These are phyloP conservation scores for Eciton burchellii DNA, from an alignment of 1,140 invertebrate genomes.

Conservation along the genomic window DNA sequence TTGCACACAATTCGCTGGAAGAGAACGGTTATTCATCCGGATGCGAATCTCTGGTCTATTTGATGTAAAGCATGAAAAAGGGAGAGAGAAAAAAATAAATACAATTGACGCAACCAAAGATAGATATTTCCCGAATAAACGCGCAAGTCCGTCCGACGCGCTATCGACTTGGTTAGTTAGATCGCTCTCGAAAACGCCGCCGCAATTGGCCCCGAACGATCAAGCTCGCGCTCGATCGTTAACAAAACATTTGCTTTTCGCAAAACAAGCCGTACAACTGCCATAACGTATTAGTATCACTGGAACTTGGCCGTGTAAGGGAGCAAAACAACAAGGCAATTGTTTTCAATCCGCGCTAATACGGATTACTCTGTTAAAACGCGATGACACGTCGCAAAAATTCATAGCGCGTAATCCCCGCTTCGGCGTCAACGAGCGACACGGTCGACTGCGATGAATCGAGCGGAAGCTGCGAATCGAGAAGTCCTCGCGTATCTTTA, in stretches of 20 bases:
- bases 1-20: neutral
- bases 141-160: neutral
- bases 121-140: constrained; percentile 21
- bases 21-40: constrained; percentile 4
- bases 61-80: neutral
- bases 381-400: neutral
- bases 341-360: constrained; percentile 27
- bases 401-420: neutral
- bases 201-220: constrained; percentile 10
- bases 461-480: no score
- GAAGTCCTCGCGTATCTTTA: no score
- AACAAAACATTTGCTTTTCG: constrained; percentile 43
- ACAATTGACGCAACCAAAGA: neutral
- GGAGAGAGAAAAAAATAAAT: constrained; percentile 11
- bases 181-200: constrained; percentile 32
- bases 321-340: constrained; percentile 6
- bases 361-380: constrained; percentile 25
- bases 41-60: neutral
- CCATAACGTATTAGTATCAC: constrained; percentile 30
- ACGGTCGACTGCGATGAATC: neutral
- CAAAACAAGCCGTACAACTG: constrained; percentile 8
- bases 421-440: neutral
- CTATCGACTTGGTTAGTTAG: constrained; percentile 10
- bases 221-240: neutral
- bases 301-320: constrained; percentile 5